These are phyloP conservation scores for Poecilia velifera DNA, from an alignment of 2,797 vertebrate genomes.

Conservation along the genomic window DNA sequence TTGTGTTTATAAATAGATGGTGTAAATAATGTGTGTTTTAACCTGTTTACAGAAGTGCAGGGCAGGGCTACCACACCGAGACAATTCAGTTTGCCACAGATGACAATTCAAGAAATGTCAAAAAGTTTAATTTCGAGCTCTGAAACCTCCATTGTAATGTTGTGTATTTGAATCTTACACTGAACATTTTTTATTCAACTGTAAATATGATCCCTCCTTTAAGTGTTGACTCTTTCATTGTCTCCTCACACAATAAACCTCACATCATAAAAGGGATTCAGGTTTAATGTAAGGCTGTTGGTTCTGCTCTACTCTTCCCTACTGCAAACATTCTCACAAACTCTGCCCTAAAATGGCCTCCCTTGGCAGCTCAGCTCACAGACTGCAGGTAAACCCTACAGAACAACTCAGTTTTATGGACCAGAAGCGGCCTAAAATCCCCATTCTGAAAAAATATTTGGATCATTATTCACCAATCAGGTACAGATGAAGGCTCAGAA, in stretches of 20 bases:
- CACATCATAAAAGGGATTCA: not conserved
- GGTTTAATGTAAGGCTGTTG: not conserved
- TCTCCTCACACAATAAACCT: not conserved
- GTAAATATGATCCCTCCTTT: not conserved
- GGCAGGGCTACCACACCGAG: conserved; percentile 64
- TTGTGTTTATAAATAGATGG: conserved; percentile 61
- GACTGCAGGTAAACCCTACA: not conserved
- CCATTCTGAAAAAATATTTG: not conserved
- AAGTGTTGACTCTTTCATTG: not conserved
- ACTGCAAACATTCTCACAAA: not conserved
- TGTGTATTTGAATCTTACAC: conserved; percentile 6
- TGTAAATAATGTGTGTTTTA: conserved; percentile 65
- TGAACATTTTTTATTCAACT: not conserved
- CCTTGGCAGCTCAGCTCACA: not conserved
- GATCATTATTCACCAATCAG: not conserved
- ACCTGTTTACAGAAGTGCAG: conserved; percentile 69
- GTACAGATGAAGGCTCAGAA: not conserved
- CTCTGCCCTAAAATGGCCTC: not conserved
- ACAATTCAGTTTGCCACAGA: conserved; percentile 65
- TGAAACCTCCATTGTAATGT: conserved; percentile 29
- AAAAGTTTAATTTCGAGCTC: conserved; percentile 29
- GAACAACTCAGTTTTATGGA: not conserved
- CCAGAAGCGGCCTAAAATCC: not conserved
- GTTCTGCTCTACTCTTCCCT: not conserved
- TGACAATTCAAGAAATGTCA: conserved; percentile 43